Evolutionary conservation across 2,113 vertebrate genomes (phyloP), one percentile per base, ranked within the genome.

Genomic region (Pyxicephalus adspersus): DNA sequence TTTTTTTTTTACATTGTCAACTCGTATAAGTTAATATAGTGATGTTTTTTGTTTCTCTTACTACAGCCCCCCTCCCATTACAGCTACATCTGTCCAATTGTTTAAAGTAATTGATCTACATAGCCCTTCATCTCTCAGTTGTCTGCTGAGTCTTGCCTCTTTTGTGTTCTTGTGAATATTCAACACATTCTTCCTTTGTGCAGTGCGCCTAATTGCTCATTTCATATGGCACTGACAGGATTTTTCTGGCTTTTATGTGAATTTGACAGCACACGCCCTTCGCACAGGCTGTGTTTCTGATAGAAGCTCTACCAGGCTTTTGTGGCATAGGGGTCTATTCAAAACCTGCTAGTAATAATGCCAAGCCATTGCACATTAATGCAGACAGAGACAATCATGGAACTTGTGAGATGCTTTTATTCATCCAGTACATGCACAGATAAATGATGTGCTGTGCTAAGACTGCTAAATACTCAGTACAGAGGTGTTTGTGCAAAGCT

Each of bases 141-240:
- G 77, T 65, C 29, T 79, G 54, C 65, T 25, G 23, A 25, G 58
- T 60, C 22, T 79, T 18, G 45, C 77, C 65, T 79, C 52, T 58
- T 45, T 79, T 79, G 64, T 68, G 52, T 79, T 79, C 52, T 70
- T 34, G 29, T 79, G 77, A 68, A 79, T 79, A 68, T 79, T 79
- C 58, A 68, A 58, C 64, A 79, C 22, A 26, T 29, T 38, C 64
- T n/a, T 55, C 64, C 52, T 79, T 79, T 68, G 64, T 68, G 45
- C 52, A 58, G 28, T 31, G 5, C 15, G 45, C 26, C 31, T 79
- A 79, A 79, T 79, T 79, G 64, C 64, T 68, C 31, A 38, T 54
- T 79, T 57, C 65, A 68, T 68, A 54, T 70, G 51, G 45, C 77
- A 60, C 25, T 68, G 64, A 79, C 77, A 79, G 64, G 54, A 54